Percentiles rank a stretch among this genome's conserved stretches.
Evolutionary conservation across 1,140 invertebrate genomes (phyloP).

Genomic region (Camponotus floridanus): DNA sequence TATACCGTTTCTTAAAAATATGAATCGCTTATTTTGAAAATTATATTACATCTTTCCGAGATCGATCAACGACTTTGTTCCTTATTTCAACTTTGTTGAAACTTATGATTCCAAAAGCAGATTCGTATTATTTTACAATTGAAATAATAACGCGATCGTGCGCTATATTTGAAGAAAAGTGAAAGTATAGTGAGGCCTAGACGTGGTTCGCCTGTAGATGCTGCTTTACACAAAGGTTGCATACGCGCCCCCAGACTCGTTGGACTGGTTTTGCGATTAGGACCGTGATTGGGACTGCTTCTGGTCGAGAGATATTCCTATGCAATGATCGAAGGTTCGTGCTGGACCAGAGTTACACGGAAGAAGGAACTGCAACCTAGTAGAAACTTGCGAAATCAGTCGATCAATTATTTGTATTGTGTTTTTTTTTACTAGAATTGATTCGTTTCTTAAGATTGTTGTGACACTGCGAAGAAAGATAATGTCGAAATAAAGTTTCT

Average conservation of each 20-base stretch:
- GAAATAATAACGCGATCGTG: not conserved
- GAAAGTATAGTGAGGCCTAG: slow-evolving; percentile 22
- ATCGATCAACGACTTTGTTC: not conserved
- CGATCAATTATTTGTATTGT: not conserved
- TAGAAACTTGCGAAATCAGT: slow-evolving; percentile 19
- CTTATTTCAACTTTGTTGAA: not conserved
- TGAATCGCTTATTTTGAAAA: not conserved
- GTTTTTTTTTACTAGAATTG: slow-evolving; percentile 9
- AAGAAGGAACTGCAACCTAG: not conserved
- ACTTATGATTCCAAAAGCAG: not conserved
- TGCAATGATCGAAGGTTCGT: slow-evolving; percentile 33
- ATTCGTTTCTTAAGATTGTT: not conserved
- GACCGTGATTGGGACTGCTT: slow-evolving; percentile 41
- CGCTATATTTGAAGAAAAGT: slow-evolving; percentile 5
- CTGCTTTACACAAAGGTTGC: not conserved
- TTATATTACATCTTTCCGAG: not conserved
- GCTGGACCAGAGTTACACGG: slow-evolving; percentile 15
- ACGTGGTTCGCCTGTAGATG: not conserved
- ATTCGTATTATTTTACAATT: not conserved
- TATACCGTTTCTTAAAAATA: not conserved
- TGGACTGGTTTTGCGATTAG: slow-evolving; percentile 59
- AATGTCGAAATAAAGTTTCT: not conserved
- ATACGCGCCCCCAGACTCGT: slow-evolving; percentile 19
- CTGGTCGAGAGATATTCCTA: slow-evolving; percentile 48
- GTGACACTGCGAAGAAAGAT: not conserved